phyloP scores from a whole-genome alignment of 2,888 invertebrate genomes.

The Crepidodera aurea region DNA sequence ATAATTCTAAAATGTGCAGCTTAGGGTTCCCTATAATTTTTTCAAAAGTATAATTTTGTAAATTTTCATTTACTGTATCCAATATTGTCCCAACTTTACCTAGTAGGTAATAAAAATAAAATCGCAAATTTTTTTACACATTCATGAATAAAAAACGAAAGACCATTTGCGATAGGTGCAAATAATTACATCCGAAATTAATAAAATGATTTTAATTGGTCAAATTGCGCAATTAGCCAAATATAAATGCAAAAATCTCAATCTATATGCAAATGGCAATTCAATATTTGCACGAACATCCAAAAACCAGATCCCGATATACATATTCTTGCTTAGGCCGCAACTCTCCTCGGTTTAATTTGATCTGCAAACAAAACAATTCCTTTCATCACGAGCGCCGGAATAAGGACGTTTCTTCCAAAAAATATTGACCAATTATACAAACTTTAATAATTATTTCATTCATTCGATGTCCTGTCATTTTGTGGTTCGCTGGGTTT shows the following conservation, averaged over 20 bases:
- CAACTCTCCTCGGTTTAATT: constrained; percentile 18
- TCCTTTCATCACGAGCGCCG: neutral
- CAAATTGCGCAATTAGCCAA: constrained; percentile 42
- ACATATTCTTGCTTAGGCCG: constrained; percentile 24
- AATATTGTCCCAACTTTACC: no score
- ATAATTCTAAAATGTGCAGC: no score
- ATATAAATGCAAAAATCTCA: constrained; percentile 53
- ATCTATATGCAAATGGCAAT: constrained; percentile 55
- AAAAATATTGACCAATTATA: no score
- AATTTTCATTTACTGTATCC: no score
- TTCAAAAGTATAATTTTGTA: no score
- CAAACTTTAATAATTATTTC: no score
- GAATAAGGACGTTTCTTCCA: no score
- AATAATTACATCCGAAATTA: neutral
- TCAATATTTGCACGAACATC: constrained; percentile 51
- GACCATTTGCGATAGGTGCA: neutral
- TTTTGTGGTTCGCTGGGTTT: no score
- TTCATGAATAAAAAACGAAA: neutral
- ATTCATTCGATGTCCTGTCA: no score
- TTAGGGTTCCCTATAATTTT: no score
- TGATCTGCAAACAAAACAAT: constrained; percentile 32
- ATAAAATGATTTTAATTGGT: constrained; percentile 39
- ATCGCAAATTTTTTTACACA: no score
- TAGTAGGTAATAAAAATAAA: no score
- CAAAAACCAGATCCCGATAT: constrained; percentile 1